These are phyloP conservation scores for Hylia prasina DNA, from an alignment of 2,113 vertebrate genomes.

Conservation along the genomic window DNA sequence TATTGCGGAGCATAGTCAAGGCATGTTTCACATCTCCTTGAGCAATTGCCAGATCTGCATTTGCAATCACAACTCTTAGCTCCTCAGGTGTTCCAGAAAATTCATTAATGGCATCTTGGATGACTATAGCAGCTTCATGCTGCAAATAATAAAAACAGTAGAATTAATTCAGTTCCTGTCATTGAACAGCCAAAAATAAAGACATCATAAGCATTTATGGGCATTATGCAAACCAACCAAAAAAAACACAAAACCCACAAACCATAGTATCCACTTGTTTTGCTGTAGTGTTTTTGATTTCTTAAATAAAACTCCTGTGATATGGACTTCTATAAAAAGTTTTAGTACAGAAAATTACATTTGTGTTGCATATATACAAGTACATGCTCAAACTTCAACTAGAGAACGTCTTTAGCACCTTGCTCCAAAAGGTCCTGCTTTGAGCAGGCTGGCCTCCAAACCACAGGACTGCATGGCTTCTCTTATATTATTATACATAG, in stretches of 20 bases:
- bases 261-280: not conserved
- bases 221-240: not conserved
- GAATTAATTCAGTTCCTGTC: not conserved
- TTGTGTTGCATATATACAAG: not conserved
- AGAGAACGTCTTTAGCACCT: not conserved
- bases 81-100: slow-evolving; percentile 94
- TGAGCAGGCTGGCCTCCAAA: not conserved
- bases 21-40: slow-evolving; percentile 88
- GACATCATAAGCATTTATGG: not conserved
- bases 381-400: not conserved
- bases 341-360: not conserved
- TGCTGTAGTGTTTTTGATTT: not conserved
- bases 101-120: slow-evolving; percentile 95
- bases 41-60: slow-evolving; percentile 87
- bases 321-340: not conserved
- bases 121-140: slow-evolving; percentile 95
- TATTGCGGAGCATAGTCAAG: slow-evolving; percentile 88
- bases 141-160: slow-evolving; percentile 54
- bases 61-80: slow-evolving; percentile 87
- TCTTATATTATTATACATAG: rapidly evolving
- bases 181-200: not conserved
- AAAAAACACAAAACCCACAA: rapidly evolving
- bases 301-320: not conserved
- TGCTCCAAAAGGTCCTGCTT: not conserved
- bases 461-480: not conserved